Evolutionary conservation across 37 sponge, comb jelly and placozoan species (phyloP).

Genomic region (Spongia lamella): DNA sequence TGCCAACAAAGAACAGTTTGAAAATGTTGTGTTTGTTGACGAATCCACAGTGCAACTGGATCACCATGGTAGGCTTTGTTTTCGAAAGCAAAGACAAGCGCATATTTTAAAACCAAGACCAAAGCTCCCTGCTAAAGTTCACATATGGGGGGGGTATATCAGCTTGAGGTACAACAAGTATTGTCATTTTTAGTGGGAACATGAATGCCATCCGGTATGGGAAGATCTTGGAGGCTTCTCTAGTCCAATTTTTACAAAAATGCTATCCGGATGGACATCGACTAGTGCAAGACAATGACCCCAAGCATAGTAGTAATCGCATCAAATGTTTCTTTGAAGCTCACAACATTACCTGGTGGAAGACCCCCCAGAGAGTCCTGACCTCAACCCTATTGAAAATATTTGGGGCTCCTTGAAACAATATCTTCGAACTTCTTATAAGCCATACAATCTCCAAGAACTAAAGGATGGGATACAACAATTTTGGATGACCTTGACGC

Average conservation of each 20-base stretch:
- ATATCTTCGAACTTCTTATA: slow-evolving; percentile 1
- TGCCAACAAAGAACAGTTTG: slow-evolving; percentile 23
- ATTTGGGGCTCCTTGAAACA: not conserved
- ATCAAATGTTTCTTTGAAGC: not conserved
- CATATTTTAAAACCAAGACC: slow-evolving; percentile 31
- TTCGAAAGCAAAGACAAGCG: slow-evolving; percentile 10
- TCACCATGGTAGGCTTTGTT: slow-evolving; percentile 21
- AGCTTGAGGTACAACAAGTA: slow-evolving; percentile 20
- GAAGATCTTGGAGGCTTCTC: slow-evolving; percentile 16
- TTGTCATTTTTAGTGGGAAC: slow-evolving; percentile 49
- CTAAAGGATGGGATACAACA: not conserved
- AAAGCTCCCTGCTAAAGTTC: slow-evolving; percentile 21
- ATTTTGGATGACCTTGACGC: slow-evolving; percentile 9
- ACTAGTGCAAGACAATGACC: slow-evolving; percentile 36
- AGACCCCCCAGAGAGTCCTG: slow-evolving; percentile 14
- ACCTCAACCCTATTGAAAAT: slow-evolving; percentile 16
- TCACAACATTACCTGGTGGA: slow-evolving; percentile 19
- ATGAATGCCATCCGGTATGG: slow-evolving; percentile 26
- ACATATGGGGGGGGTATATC: slow-evolving; percentile 49
- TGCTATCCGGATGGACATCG: slow-evolving; percentile 9
- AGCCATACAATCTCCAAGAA: not conserved
- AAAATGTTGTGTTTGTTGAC: slow-evolving; percentile 35
- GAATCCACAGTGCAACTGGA: slow-evolving; percentile 34
- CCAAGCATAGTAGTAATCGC: slow-evolving; percentile 6
- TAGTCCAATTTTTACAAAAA: slow-evolving; percentile 9